These are phyloP conservation scores for Lucinisca nassula DNA, from an alignment of 2,888 invertebrate species.

Conservation along the genomic window DNA sequence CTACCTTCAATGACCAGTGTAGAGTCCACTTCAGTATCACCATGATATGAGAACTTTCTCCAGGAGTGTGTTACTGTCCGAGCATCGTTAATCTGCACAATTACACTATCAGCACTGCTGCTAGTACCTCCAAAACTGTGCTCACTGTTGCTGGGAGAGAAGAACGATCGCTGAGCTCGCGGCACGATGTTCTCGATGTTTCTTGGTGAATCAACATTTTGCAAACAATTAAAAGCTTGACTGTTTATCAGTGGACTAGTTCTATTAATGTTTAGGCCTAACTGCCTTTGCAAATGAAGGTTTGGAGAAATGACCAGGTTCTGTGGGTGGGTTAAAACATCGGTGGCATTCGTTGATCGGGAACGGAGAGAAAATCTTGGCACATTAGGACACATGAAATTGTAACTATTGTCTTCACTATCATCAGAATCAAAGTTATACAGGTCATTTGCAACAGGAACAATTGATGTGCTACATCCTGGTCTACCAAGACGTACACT, in stretches of 20 bases:
- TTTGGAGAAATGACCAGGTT: constrained; percentile 69
- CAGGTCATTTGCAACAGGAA: constrained; percentile 60
- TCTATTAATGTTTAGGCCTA: constrained; percentile 46
- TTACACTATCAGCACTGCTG: constrained; percentile 84
- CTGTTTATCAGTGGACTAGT: constrained; percentile 67
- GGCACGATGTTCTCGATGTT: constrained; percentile 39
- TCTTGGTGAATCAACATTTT: constrained; percentile 48
- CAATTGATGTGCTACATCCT: constrained; percentile 49
- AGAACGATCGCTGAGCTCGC: constrained; percentile 79
- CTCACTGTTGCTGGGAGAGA: constrained; percentile 83
- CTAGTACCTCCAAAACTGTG: constrained; percentile 76
- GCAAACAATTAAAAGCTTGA: constrained; percentile 65
- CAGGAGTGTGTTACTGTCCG: constrained; percentile 87
- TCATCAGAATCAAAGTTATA: constrained; percentile 71
- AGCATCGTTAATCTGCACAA: constrained; percentile 86
- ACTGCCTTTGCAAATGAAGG: constrained; percentile 64
- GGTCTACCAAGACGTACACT: constrained; percentile 39
- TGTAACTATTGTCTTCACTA: constrained; percentile 67
- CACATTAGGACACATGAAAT: constrained; percentile 69
- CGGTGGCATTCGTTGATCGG: constrained; percentile 48
- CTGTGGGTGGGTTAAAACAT: constrained; percentile 59
- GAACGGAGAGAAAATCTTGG: constrained; percentile 59
- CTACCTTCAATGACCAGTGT: constrained; percentile 85
- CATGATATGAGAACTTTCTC: constrained; percentile 81
- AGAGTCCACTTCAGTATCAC: constrained; percentile 80